Evolutionary conservation across 2,888 invertebrate species (phyloP).

Genomic region (Lathronympha strigana): DNA sequence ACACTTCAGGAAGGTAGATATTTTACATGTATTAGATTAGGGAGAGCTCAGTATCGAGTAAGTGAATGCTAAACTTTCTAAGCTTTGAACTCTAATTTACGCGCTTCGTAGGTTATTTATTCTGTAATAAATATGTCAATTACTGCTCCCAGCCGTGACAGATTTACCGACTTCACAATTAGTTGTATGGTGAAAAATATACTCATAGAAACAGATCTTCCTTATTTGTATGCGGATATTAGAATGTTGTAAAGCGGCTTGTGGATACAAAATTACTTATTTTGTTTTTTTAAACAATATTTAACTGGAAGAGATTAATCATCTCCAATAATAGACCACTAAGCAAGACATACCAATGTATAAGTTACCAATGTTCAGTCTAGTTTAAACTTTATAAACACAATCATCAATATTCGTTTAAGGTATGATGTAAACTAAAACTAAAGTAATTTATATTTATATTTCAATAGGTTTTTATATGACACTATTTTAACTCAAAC

Average conservation of each 20-base stretch:
- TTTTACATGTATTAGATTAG: constrained; percentile 31
- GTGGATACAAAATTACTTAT: too few relatives aligned
- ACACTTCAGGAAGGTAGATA: constrained; percentile 11
- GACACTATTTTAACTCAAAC: background rate
- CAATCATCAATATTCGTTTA: too few relatives aligned
- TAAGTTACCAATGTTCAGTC: too few relatives aligned
- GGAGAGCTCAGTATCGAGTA: constrained; percentile 50
- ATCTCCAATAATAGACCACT: background rate
- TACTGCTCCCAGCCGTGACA: constrained; percentile 60
- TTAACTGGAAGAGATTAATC: background rate
- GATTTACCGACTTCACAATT: constrained; percentile 57
- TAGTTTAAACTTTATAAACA: too few relatives aligned
- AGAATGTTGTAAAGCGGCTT: constrained; percentile 8
- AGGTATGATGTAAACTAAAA: too few relatives aligned
- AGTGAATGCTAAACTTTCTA: constrained; percentile 59
- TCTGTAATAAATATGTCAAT: constrained; percentile 71
- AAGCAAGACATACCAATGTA: too few relatives aligned
- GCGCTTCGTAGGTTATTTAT: constrained; percentile 64
- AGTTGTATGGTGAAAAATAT: constrained; percentile 48
- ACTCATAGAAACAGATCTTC: constrained; percentile 30
- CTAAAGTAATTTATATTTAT: too few relatives aligned
- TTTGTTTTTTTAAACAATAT: too few relatives aligned
- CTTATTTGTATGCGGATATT: constrained; percentile 12
- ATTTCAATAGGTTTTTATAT: too few relatives aligned
- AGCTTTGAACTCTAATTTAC: constrained; percentile 66